A percentile compares a stretch with the other conserved stretches of the same genome.
Conservation (phyloP, 2,113 vertebrate genomes). For the Cyprichromis sp. region DNA sequence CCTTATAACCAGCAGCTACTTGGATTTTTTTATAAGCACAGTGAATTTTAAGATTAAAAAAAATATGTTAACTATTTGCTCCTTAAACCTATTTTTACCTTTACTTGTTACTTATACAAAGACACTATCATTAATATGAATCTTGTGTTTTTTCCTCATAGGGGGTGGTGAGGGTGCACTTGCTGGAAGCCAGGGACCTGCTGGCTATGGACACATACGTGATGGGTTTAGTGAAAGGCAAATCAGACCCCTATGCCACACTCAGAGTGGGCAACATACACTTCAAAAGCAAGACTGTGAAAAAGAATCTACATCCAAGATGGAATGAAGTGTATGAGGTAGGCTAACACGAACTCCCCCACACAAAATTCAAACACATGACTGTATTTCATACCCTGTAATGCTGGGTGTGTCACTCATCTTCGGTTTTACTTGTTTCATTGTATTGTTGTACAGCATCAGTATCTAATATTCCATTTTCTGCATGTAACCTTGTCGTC, state of each 20-base stretch:
- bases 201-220: slow-evolving; percentile 86
- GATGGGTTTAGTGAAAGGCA: slow-evolving; percentile 83
- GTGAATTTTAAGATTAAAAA: background rate
- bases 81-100: background rate
- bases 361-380: background rate
- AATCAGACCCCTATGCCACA: slow-evolving; percentile 87
- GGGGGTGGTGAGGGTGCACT: slow-evolving; percentile 86
- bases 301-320: slow-evolving; percentile 77
- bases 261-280: slow-evolving; percentile 77
- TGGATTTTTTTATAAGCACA: background rate
- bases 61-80: background rate
- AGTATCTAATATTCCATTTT: background rate
- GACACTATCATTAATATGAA: background rate
- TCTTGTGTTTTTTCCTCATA: slow-evolving; percentile 26
- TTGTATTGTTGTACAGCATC: background rate
- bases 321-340: slow-evolving; percentile 95
- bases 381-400: background rate
- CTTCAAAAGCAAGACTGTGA: slow-evolving; percentile 82
- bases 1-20: background rate
- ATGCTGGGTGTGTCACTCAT: background rate
- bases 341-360: background rate
- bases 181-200: slow-evolving; percentile 83
- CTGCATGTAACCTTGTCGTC: background rate
- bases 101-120: background rate
- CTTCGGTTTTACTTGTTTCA: background rate